phyloP scores from a whole-genome alignment of 2,797 vertebrate species.

The Galaxias olidus region DNA sequence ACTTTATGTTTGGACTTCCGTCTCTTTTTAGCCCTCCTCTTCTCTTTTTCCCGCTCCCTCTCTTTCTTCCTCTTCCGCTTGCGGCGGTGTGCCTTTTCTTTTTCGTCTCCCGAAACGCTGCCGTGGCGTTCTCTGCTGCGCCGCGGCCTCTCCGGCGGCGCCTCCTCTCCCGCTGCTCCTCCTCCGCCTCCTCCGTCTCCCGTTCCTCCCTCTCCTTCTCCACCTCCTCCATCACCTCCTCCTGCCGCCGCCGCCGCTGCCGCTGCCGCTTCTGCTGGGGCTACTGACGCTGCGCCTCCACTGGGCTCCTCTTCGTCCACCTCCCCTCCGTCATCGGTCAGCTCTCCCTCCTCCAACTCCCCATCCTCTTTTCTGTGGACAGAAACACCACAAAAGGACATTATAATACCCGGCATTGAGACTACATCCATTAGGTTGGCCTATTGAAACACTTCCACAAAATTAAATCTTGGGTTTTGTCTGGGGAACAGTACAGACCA shows the following conservation, averaged over 20 bases:
- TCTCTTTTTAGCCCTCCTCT: constrained; percentile 91
- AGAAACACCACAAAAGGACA: constrained; percentile 17
- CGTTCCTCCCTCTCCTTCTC: constrained; percentile 70
- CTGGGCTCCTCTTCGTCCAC: constrained; percentile 67
- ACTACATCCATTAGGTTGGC: too few species aligned
- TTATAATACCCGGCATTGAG: too few species aligned
- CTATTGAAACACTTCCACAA: too few species aligned
- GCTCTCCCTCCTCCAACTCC: constrained; percentile 91
- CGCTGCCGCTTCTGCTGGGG: background rate
- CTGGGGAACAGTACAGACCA: background rate
- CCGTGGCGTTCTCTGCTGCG: constrained; percentile 81
- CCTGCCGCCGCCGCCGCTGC: background rate
- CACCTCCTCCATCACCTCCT: constrained; percentile 68
- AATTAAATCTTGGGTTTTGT: background rate
- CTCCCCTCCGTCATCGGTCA: constrained; percentile 91
- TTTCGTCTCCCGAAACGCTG: constrained; percentile 86
- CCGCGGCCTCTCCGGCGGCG: constrained; percentile 57
- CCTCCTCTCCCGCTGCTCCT: constrained; percentile 65
- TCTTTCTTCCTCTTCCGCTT: constrained; percentile 91
- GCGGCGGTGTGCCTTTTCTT: constrained; percentile 86
- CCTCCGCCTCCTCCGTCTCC: constrained; percentile 83
- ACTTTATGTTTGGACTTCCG: constrained; percentile 96
- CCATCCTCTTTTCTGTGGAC: constrained; percentile 83
- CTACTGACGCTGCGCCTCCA: constrained; percentile 53
- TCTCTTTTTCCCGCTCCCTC: constrained; percentile 87